Evolutionary conservation across 2,113 vertebrate genomes (phyloP), one percentile per base, ranked within the genome.

Genomic region (Myxocyprinus asiaticus): DNA sequence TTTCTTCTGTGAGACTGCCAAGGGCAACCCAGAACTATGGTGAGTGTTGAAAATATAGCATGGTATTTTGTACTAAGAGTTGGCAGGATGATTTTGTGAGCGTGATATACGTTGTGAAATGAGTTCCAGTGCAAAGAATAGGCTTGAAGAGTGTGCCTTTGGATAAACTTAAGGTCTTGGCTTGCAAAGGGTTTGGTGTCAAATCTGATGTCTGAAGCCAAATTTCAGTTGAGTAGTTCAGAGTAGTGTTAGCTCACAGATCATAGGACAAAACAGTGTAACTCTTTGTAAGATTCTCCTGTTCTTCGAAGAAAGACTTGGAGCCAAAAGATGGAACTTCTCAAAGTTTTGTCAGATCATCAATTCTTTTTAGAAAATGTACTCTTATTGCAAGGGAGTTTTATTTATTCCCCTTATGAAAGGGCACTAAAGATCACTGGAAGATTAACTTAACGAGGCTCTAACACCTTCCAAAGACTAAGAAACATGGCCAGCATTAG

Each of bases 1-100:
- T 70, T 94, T 92, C 83, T 94, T 92, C 87, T 94, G 91, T 75
- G 90, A 93, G 81, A 92, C 92, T 11, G 91, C 91, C 81, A 91
- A 93, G 76, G 93, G 91, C 59, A 94, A 94, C 87, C 92, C 90
- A 0, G 90, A 86, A 47, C 84, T 94, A 83, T 93, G 93, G 92
- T 94, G 89, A 75, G 65, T 45, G 22, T 33, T 33, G 22, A 33
- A 33, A 33, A 33, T 33, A 48, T 58, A 70, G 66, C 6, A 42
- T 45, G 45, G 51, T 33, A 66, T 61, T 78, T 70, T 22, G 6
- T 1, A 56, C 3, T 6, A 70, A 67, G 14, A 10, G 78, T 50
- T 83, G 71, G 62, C 69, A 76, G 44, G 56, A 33, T 12, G 2
- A 5, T 59, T 10, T 48, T 76, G 64, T 9, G 67, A 76, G 63